phyloP scores from a whole-genome alignment of 2,797 vertebrate genomes.

The Spinus pinus region DNA sequence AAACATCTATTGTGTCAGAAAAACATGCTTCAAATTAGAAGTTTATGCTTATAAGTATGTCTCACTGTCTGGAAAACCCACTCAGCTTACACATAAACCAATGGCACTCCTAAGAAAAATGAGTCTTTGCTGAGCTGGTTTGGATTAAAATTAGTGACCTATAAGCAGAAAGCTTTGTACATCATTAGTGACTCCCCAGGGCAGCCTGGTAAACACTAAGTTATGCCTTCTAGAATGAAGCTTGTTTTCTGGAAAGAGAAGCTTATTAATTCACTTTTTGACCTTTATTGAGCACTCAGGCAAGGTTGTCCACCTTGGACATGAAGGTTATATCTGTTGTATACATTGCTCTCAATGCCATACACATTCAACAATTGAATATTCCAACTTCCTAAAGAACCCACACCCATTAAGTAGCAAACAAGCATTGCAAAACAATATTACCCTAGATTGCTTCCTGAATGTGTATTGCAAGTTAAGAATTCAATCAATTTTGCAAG shows the following conservation, averaged over 20 bases:
- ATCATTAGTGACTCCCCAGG: slow-evolving; percentile 37
- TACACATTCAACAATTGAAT: background rate
- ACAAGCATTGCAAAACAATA: background rate
- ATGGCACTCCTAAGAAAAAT: background rate
- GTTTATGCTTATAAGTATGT: background rate
- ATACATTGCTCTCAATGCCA: background rate
- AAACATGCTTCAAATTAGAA: background rate
- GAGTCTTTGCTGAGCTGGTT: background rate
- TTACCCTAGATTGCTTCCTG: background rate
- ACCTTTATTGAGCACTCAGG: slow-evolving; percentile 44
- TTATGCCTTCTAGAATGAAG: slow-evolving; percentile 45
- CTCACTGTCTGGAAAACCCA: background rate
- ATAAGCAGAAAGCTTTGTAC: slow-evolving; percentile 42
- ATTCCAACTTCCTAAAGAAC: background rate
- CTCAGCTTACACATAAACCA: background rate
- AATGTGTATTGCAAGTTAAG: background rate
- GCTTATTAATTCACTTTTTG: slow-evolving; percentile 53
- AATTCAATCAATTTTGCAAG: background rate
- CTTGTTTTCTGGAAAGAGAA: slow-evolving; percentile 63
- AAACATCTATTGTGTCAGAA: background rate
- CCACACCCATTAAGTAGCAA: background rate
- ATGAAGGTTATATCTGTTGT: background rate
- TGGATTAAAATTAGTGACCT: slow-evolving; percentile 62
- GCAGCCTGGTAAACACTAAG: slow-evolving; percentile 4
- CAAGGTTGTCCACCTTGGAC: slow-evolving; percentile 24